These are phyloP conservation scores for Drosophila micromelanica DNA, from an alignment of 1,140 invertebrate species.

Conservation along the genomic window DNA sequence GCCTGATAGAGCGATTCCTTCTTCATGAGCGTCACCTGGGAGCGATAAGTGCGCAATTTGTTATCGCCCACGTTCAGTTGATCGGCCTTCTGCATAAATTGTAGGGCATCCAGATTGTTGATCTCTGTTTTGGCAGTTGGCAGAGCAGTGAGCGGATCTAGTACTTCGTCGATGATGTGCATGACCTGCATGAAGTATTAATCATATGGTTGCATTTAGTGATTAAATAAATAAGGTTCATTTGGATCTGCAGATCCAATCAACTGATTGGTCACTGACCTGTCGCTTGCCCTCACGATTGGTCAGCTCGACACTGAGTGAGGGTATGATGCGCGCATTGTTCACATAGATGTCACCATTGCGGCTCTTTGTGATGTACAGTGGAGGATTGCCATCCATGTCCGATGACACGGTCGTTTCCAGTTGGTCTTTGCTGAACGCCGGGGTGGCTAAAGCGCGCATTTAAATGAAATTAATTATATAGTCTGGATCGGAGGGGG, in stretches of 20 bases:
- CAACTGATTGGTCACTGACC: constrained; percentile 85
- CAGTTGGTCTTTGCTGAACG: constrained; percentile 89
- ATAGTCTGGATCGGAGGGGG: constrained; percentile 13
- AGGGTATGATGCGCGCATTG: constrained; percentile 90
- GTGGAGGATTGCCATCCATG: constrained; percentile 91
- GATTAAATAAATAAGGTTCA: neutral
- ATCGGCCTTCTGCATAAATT: constrained; percentile 91
- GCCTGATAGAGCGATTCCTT: constrained; percentile 91
- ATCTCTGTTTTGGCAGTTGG: constrained; percentile 86
- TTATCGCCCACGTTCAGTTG: constrained; percentile 88
- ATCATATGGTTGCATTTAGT: neutral
- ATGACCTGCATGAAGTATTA: constrained; percentile 86
- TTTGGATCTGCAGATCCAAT: neutral
- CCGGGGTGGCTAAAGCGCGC: constrained; percentile 87
- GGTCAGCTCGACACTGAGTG: constrained; percentile 87
- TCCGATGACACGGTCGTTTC: constrained; percentile 89
- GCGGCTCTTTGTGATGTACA: constrained; percentile 90
- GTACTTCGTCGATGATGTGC: constrained; percentile 92
- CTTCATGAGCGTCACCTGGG: constrained; percentile 88
- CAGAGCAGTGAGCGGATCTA: constrained; percentile 88
- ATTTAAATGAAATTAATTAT: constrained; percentile 31
- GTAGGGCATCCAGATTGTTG: constrained; percentile 91
- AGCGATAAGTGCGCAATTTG: constrained; percentile 89
- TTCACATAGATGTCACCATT: constrained; percentile 91
- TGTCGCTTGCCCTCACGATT: constrained; percentile 88